Percentiles rank a stretch among this genome's conserved stretches.
Conservation (phyloP, 2,113 vertebrate genomes). For the Pterophyllum scalare region DNA sequence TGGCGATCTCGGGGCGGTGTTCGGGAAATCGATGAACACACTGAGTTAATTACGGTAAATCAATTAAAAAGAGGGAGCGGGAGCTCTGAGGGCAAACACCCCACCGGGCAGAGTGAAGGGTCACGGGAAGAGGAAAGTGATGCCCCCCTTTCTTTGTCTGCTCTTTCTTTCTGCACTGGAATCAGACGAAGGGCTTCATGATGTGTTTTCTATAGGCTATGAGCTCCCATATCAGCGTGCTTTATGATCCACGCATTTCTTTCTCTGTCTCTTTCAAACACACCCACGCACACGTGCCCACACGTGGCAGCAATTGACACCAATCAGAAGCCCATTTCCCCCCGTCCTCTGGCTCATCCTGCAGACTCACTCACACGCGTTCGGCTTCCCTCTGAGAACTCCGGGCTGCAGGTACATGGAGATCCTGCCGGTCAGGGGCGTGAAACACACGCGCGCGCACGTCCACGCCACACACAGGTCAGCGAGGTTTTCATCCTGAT, state of each 20-base stretch:
- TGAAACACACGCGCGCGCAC: background rate
- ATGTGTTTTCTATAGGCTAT: background rate
- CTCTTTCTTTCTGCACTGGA: background rate
- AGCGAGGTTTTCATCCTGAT: conserved; percentile 26
- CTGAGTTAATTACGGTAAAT: conserved; percentile 84
- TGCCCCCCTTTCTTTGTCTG: background rate
- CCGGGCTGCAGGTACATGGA: conserved; percentile 50
- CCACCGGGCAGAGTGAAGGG: background rate
- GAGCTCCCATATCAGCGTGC: background rate
- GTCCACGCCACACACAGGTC: conserved; percentile 2
- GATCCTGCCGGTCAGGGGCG: conserved; percentile 31
- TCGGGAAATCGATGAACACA: conserved; percentile 78
- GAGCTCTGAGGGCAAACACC: background rate
- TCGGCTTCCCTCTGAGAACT: conserved; percentile 19
- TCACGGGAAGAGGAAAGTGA: background rate
- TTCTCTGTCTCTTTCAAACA: conserved; percentile 30
- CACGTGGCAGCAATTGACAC: conserved; percentile 8
- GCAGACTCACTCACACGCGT: conserved; percentile 27
- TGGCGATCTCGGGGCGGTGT: conserved; percentile 46
- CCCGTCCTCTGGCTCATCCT: background rate
- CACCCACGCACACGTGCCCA: conserved; percentile 13
- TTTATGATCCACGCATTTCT: background rate
- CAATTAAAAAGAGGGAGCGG: conserved; percentile 73
- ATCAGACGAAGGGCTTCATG: background rate
- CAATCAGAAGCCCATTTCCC: conserved; percentile 3